phyloP scores from a whole-genome alignment of 2,113 vertebrate genomes.

The Tychaedon coryphoeus region DNA sequence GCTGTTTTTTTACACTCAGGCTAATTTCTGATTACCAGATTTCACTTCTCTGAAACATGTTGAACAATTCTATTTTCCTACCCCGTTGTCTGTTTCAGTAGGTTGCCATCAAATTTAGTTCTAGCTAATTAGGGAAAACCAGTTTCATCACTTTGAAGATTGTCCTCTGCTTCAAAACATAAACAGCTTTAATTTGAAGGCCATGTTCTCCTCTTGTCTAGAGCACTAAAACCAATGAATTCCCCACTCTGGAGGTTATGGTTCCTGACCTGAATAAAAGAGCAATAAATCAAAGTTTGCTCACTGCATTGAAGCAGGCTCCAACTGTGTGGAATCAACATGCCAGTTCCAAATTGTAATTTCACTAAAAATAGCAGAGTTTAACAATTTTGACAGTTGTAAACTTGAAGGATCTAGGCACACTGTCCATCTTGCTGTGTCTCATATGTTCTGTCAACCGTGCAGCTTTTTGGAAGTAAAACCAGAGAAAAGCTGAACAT shows the following conservation, averaged over 20 bases:
- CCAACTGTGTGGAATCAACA: constrained; percentile 42
- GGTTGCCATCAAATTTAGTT: constrained; percentile 22
- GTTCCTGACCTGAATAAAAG: constrained; percentile 55
- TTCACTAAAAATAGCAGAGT: constrained; percentile 48
- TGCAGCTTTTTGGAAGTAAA: not conserved
- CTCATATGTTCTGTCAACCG: constrained; percentile 8
- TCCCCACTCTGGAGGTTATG: constrained; percentile 30
- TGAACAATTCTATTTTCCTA: not conserved
- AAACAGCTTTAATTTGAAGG: constrained; percentile 47
- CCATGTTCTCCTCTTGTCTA: not conserved
- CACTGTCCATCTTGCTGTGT: constrained; percentile 13
- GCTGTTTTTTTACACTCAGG: not conserved
- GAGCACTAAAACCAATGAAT: constrained; percentile 1
- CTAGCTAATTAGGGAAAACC: constrained; percentile 33
- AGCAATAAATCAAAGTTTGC: constrained; percentile 62
- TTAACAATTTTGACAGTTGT: constrained; percentile 43
- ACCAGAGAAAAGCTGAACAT: not conserved
- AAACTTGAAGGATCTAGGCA: constrained; percentile 37
- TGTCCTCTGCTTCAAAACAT: not conserved
- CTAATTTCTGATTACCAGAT: not conserved
- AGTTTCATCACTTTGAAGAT: constrained; percentile 1
- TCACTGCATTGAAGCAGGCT: constrained; percentile 21
- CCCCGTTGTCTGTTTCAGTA: constrained; percentile 7
- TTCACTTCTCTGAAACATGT: not conserved
- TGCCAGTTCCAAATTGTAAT: constrained; percentile 42